Base-by-base conservation (phyloP, 2,797 vertebrate genomes). In the Phataginus tetradactyla region DNA sequence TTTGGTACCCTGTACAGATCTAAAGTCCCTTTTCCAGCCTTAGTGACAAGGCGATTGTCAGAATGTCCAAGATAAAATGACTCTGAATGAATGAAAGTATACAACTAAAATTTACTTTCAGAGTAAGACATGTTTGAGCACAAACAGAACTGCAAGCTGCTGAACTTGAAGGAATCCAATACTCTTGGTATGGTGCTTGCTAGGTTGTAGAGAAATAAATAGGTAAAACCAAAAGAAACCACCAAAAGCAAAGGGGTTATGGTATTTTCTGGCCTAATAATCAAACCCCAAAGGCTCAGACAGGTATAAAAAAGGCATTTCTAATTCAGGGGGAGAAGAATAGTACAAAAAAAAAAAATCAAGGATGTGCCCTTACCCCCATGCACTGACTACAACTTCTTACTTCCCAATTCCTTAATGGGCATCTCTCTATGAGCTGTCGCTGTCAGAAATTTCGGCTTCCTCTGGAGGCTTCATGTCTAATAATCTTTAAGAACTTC, bases 241-340 rank as follows among this genome's bases (percentile, higher is more conserved):
- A 74, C 75, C 63, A 95, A 92, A 85, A 91, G 23, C 64, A 78
- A 91, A 90, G 18, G 42, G 13, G 68, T 53, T 53, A 64, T 1
- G 2, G 13, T 90, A 96, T 75, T 80, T 96, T 93, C 86, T 85
- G 77, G 59, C 9, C 45, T 45, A 49, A 87, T 71, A 87, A 90
- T 20, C 59, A 49, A 32, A 88, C 45, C 51, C 45, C 61, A 88
- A 79, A 86, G 23, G 69, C 32, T 77, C 66, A 86, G 49, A 32
- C 7, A 51, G 13, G 45, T 57, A 63, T 39, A 25, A 27, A 63
- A 81, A 96, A 86, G 29, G 18, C 45, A 95, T 81, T 93, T 72
- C 59, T 71, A 89, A 66, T 21, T 80, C 39, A 88, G 68, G 74
- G 37, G 27, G 49, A 72, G 37, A 86, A 25, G 45, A 77, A 86